These are phyloP conservation scores for Prunella fulvescens DNA, from an alignment of 2,113 vertebrate species.

Conservation along the genomic window DNA sequence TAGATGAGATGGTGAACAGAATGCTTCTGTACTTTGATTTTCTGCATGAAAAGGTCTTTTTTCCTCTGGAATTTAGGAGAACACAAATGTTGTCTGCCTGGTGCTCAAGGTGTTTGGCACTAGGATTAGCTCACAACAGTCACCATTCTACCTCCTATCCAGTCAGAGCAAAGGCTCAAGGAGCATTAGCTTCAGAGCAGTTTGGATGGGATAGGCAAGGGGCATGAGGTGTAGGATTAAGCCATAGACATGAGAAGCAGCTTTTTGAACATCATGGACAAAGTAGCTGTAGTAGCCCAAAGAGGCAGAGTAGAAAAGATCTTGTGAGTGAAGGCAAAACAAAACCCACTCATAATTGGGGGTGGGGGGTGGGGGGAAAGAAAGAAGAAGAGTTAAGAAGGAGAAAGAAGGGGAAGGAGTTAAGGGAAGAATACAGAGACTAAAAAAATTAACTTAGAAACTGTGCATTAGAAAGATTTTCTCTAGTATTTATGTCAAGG, in stretches of 20 bases:
- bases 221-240: not conserved
- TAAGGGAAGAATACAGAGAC: not conserved
- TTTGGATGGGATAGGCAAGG: not conserved
- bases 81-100: not conserved
- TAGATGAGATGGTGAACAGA: not conserved
- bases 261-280: not conserved
- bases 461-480: not conserved
- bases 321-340: not conserved
- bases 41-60: not conserved
- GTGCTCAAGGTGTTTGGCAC: not conserved
- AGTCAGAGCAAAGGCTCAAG: not conserved
- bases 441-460: not conserved
- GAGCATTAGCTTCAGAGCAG: not conserved
- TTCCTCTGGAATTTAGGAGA: not conserved
- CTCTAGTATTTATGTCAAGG: not conserved
- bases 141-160: not conserved
- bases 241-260: not conserved
- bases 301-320: not conserved
- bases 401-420: not conserved
- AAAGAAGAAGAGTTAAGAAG: too few relatives aligned
- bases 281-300: not conserved
- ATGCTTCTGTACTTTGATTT: not conserved
- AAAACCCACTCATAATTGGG: not conserved
- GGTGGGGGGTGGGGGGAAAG: rapidly evolving
- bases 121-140: not conserved